phyloP scores from a whole-genome alignment of 2,113 vertebrate genomes.

The Spheniscus mendiculus region DNA sequence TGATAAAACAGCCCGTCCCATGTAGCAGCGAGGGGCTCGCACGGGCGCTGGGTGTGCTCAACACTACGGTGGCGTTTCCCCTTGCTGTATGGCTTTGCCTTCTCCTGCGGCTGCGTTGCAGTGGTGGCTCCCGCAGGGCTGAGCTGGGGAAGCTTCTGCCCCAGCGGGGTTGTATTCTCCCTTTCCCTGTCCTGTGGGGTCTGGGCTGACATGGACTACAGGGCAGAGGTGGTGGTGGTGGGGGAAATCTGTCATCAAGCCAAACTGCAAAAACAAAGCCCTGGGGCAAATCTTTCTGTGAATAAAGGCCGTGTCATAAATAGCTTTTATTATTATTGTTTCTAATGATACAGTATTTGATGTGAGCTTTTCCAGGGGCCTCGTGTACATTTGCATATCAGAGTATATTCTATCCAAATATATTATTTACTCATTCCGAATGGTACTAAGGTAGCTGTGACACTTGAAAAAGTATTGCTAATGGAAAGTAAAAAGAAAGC shows the following conservation, averaged over 20 bases:
- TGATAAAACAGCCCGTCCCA: not conserved
- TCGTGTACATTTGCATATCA: not conserved
- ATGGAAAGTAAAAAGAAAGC: not conserved
- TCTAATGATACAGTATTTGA: constrained; percentile 34
- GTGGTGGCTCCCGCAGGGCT: not conserved
- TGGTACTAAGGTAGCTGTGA: not conserved
- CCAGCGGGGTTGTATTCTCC: not conserved
- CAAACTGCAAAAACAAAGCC: constrained; percentile 1
- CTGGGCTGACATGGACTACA: not conserved
- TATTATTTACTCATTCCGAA: not conserved
- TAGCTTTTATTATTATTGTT: constrained; percentile 36
- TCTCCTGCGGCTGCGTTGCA: rapidly evolving
- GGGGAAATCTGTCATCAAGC: not conserved
- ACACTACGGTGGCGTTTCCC: not conserved
- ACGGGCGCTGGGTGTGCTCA: rapidly evolving
- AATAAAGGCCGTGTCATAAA: constrained; percentile 36
- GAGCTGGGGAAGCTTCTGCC: not conserved
- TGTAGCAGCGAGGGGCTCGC: not conserved
- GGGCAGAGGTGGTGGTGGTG: not conserved
- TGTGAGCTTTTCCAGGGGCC: constrained; percentile 54
- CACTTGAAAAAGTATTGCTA: not conserved
- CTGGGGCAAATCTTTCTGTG: not conserved
- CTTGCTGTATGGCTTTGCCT: not conserved
- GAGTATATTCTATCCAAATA: not conserved
- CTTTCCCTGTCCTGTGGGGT: not conserved